Conservation (phyloP, 2,888 invertebrate species). For the Meteorus colon region DNA sequence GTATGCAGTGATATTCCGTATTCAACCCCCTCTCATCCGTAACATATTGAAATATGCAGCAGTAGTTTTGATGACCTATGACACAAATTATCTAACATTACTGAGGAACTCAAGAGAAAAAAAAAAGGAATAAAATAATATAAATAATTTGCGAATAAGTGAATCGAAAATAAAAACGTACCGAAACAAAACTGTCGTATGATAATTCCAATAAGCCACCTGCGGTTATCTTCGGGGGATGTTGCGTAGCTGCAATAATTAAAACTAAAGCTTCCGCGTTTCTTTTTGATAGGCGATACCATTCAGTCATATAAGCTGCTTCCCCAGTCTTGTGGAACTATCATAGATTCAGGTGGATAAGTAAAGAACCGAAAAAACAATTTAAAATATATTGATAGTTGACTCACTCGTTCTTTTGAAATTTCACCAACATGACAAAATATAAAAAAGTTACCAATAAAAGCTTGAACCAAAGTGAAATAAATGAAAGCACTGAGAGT, state of each 20-base stretch:
- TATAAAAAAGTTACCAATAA: slow-evolving; percentile 52
- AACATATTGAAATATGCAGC: slow-evolving; percentile 48
- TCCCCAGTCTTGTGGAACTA: slow-evolving; percentile 46
- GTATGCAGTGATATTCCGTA: no score
- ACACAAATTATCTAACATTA: slow-evolving; percentile 8
- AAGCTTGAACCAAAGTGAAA: slow-evolving; percentile 44
- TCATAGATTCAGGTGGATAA: background rate
- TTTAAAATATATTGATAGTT: background rate
- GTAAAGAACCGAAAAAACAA: background rate
- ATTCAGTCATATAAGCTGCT: slow-evolving; percentile 45
- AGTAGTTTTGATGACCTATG: slow-evolving; percentile 45
- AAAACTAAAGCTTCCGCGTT: slow-evolving; percentile 39
- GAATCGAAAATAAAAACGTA: slow-evolving; percentile 18
- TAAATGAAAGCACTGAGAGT: slow-evolving; percentile 48
- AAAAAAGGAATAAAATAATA: no score
- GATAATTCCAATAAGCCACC: slow-evolving; percentile 50
- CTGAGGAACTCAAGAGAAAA: background rate
- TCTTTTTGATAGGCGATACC: slow-evolving; percentile 46
- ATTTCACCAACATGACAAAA: slow-evolving; percentile 38
- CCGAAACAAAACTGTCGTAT: slow-evolving; percentile 40
- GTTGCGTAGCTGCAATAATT: slow-evolving; percentile 41
- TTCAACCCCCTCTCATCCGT: slow-evolving; percentile 9
- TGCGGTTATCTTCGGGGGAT: slow-evolving; percentile 47
- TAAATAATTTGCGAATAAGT: no score
- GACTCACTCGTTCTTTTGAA: slow-evolving; percentile 7